These are phyloP conservation scores for Tachina grossa DNA, from an alignment of 2,888 invertebrate species.

Conservation along the genomic window DNA sequence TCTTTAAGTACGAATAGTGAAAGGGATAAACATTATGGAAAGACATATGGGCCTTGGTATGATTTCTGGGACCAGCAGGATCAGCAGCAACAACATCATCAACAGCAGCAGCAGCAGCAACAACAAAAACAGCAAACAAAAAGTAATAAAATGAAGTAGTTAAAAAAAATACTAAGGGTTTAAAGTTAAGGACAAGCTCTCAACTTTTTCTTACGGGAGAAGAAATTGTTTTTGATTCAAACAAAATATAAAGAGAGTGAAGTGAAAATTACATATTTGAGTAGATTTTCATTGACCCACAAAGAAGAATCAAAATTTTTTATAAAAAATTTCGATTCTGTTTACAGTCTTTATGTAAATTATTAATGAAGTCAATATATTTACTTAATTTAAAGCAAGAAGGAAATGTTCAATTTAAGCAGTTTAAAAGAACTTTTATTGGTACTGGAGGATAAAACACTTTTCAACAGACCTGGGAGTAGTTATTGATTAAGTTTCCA, in stretches of 20 bases:
- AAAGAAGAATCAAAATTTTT: conserved; percentile 14
- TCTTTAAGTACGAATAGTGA: conserved; percentile 37
- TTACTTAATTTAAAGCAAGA: conserved; percentile 7
- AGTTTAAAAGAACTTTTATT: neutral
- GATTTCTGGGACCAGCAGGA: conserved; percentile 88
- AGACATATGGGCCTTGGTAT: conserved; percentile 94
- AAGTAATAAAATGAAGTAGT: conserved; percentile 74
- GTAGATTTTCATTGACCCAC: neutral
- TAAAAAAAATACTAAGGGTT: neutral
- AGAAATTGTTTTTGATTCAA: conserved; percentile 75
- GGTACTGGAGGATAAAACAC: no score
- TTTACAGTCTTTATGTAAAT: conserved; percentile 39
- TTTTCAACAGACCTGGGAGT: no score
- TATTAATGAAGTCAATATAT: conserved; percentile 52
- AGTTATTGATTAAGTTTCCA: no score
- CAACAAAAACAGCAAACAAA: conserved; percentile 72
- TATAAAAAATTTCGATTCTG: conserved; percentile 36
- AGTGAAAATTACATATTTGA: neutral
- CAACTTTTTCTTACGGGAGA: conserved; percentile 79
- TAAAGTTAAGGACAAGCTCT: conserved; percentile 63
- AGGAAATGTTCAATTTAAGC: conserved; percentile 7
- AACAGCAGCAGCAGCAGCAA: conserved; percentile 74
- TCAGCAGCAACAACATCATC: conserved; percentile 74
- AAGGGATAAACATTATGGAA: conserved; percentile 81
- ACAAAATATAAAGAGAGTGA: neutral